Evolutionary conservation across 1,140 invertebrate species (phyloP), one percentile per base, ranked within the genome.

Genomic region (Bombus polaris): DNA sequence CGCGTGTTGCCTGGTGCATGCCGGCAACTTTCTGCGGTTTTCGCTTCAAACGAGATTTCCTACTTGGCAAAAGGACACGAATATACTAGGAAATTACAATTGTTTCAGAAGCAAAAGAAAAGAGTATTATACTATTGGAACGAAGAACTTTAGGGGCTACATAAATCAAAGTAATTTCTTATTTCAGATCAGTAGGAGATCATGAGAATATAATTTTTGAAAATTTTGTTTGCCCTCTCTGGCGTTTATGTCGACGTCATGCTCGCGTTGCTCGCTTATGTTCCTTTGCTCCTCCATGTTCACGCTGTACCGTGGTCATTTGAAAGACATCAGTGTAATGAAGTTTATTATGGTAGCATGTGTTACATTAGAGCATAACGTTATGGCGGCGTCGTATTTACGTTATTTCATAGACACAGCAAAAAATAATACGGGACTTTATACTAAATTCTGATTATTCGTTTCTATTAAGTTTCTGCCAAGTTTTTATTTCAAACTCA

Each of bases 21-120:
- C 59, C 74, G 13, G 39, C 35, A 62, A 88, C 74, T 86, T 78
- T 82, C n/a, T 57, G 47, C 10, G 44, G 39, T 32, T 81, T 73
- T 87, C 39, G 57, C 72, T 81, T 53, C 57, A 42, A 89, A 87
- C 89, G 81, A 81, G 79, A 72, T 59, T 87, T 79, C 84, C 66
- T 44, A 42, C 28, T 3, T 57, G 15, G 32, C 25, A 0, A 22
- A 44, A 44, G 2, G 28, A 53, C n/a, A 18, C 12, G 32, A 25
- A 70, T 39, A 18, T 9, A 3, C 28, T 42, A 39, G 25, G 39
- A 32, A 37, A 35, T 62, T 44, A 22, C 42, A 15, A n/a, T 12
- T 15, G 22, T 3, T 57, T 25, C 6, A 35, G 4, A 32, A 18
- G 15, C 15, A 18, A 66, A 35, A n/a, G n/a, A 18, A 66, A 32